phyloP scores from a whole-genome alignment of 2,888 invertebrate genomes.

The Chloromyia formosa region DNA sequence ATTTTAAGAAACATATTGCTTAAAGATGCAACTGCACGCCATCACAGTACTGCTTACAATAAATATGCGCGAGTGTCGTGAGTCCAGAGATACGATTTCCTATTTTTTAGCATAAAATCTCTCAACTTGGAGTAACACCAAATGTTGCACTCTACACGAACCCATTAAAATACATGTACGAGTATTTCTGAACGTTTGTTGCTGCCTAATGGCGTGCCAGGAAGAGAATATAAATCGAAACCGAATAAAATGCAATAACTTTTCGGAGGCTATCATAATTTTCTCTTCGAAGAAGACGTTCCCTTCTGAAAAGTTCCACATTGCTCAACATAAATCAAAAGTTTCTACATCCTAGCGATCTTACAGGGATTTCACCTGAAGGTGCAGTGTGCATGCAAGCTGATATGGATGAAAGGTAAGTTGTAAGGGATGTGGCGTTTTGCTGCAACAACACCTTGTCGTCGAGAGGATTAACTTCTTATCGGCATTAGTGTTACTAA shows the following conservation, averaged over 20 bases:
- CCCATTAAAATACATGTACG: too few species aligned
- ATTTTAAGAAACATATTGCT: too few species aligned
- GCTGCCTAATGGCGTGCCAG: background rate
- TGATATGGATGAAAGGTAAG: too few species aligned
- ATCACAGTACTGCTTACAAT: too few species aligned
- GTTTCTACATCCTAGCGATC: conserved; percentile 2
- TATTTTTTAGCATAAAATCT: too few species aligned
- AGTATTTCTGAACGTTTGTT: too few species aligned
- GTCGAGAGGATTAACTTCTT: conserved; percentile 39
- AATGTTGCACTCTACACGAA: too few species aligned
- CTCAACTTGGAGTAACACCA: too few species aligned
- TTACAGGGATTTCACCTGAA: background rate
- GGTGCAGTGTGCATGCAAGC: background rate
- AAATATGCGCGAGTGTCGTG: too few species aligned
- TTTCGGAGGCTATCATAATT: background rate
- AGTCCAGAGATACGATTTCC: too few species aligned
- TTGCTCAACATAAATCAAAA: conserved; percentile 29
- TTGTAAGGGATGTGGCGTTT: background rate
- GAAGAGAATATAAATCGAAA: too few species aligned
- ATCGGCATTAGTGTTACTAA: conserved; percentile 38
- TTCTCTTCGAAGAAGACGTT: background rate
- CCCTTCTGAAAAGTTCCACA: background rate
- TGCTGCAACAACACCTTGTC: conserved; percentile 26
- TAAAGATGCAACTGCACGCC: too few species aligned
- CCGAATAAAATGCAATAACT: conserved; percentile 25